Base-by-base conservation (phyloP, 2,797 vertebrate species). In the Trachurus trachurus region DNA sequence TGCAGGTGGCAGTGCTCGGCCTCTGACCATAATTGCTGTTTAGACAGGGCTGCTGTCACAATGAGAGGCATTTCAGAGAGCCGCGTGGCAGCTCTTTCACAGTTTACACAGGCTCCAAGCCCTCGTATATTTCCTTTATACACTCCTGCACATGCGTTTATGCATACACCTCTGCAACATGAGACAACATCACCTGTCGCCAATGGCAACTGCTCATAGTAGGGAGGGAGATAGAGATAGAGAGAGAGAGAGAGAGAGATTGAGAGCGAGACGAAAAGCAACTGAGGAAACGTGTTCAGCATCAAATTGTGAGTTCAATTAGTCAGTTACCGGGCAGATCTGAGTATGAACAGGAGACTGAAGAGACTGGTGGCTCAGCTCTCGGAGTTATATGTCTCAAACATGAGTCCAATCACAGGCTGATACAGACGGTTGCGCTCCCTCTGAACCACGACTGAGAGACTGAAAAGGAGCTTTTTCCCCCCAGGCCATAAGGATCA, bases 181-280 rank as follows among this genome's bases (percentile, higher is more conserved):
- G 54, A 67, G 64, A 80, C 77, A 34, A 12, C 60, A 58, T 86
- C 89, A 90, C 90, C 89, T 93, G 93, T 93, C 29, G 71, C 83
- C 58, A 60, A 44, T 63, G 78, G 87, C 93, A 94, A 94, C 93
- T 94, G 91, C 71, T 91, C 76, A 79, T 82, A 87, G 74, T 47
- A 80, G n/a, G 76, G 45, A 74, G 68, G 61, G 66, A 78, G 66
- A 78, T 4, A 81, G 47, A 83, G 68, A 78, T 73, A 80, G 39
- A 74, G 66, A 78, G 7, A 82, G 47, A 84, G 71, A 79, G 75
- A 81, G 37, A 83, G 60, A 81, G 71, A 67, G 62, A 79, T 60
- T 37, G 66, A 78, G 7, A 82, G 72, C 40, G 49, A 3, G 26
- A 26, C 26, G 26, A 26, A 42, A 44, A 52, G 66, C 16, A 42